These are phyloP conservation scores for Erpobdella octoculata DNA, from an alignment of 2,888 invertebrate species.

Conservation along the genomic window DNA sequence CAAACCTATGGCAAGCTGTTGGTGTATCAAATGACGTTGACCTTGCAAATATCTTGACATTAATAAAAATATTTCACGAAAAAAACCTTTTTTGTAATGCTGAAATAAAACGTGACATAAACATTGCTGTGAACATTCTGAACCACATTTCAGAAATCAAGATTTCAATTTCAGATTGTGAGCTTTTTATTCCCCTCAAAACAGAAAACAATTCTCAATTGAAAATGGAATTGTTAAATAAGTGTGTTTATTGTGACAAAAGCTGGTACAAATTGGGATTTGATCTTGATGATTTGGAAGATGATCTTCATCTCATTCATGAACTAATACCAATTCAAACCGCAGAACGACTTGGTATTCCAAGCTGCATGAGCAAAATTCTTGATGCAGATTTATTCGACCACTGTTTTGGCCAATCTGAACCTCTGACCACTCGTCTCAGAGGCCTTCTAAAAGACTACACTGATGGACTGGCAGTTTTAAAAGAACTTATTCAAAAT, in stretches of 20 bases:
- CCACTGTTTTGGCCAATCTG: slow-evolving; percentile 42
- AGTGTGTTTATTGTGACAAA: slow-evolving; percentile 38
- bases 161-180: background rate
- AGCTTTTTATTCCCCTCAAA: slow-evolving; percentile 15
- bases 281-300: slow-evolving; percentile 31
- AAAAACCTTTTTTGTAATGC: background rate
- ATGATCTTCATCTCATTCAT: slow-evolving; percentile 39
- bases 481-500: slow-evolving; percentile 46
- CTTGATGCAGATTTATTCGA: slow-evolving; percentile 37
- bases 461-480: slow-evolving; percentile 43
- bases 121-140: slow-evolving; percentile 33
- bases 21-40: slow-evolving; percentile 20
- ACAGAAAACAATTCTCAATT: background rate
- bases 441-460: slow-evolving; percentile 42
- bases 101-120: slow-evolving; percentile 24
- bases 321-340: slow-evolving; percentile 36
- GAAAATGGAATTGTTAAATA: slow-evolving; percentile 25
- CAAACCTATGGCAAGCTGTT: slow-evolving; percentile 30
- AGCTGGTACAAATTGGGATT: slow-evolving; percentile 36
- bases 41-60: background rate
- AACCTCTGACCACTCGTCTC: slow-evolving; percentile 42
- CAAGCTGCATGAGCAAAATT: slow-evolving; percentile 39
- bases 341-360: slow-evolving; percentile 40
- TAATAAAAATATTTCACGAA: slow-evolving; percentile 3
- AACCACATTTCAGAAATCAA: slow-evolving; percentile 27